Evolutionary conservation across 2,888 invertebrate genomes (phyloP).

Genomic region (Dasypolia templi): DNA sequence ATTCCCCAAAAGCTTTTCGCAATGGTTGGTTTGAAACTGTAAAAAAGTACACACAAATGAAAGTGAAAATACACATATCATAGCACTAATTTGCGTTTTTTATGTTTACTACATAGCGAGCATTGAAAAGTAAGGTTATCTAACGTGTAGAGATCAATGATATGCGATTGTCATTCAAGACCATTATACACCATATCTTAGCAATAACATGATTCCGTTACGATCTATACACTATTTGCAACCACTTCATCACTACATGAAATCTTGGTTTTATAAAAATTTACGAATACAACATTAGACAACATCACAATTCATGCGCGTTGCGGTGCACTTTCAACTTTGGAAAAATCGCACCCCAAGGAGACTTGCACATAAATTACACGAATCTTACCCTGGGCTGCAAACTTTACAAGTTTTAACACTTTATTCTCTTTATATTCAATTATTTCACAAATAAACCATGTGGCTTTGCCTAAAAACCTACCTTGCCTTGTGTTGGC

Average conservation of each 20-base stretch:
- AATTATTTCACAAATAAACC: slow-evolving; percentile 77
- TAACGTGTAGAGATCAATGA: slow-evolving; percentile 4
- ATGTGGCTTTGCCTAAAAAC: slow-evolving; percentile 82
- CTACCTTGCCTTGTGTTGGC: slow-evolving; percentile 88
- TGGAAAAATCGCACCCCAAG: slow-evolving; percentile 41
- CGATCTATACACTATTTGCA: background rate
- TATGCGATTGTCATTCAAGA: background rate
- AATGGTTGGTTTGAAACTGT: background rate
- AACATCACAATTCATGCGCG: slow-evolving; percentile 60
- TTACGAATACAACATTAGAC: slow-evolving; percentile 31
- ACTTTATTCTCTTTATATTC: slow-evolving; percentile 45
- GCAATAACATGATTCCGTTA: background rate
- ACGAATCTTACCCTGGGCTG: slow-evolving; percentile 69
- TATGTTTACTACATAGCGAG: slow-evolving; percentile 20
- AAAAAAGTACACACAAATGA: background rate
- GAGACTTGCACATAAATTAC: slow-evolving; percentile 4
- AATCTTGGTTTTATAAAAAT: background rate
- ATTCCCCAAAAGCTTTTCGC: background rate
- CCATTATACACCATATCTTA: background rate
- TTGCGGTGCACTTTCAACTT: slow-evolving; percentile 45
- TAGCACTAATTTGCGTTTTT: background rate
- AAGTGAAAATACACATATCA: background rate
- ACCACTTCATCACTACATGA: slow-evolving; percentile 5
- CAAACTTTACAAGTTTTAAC: slow-evolving; percentile 52
- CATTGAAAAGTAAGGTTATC: slow-evolving; percentile 70